These are phyloP conservation scores for Maniola hyperantus DNA, from an alignment of 2,888 invertebrate species.

Conservation along the genomic window DNA sequence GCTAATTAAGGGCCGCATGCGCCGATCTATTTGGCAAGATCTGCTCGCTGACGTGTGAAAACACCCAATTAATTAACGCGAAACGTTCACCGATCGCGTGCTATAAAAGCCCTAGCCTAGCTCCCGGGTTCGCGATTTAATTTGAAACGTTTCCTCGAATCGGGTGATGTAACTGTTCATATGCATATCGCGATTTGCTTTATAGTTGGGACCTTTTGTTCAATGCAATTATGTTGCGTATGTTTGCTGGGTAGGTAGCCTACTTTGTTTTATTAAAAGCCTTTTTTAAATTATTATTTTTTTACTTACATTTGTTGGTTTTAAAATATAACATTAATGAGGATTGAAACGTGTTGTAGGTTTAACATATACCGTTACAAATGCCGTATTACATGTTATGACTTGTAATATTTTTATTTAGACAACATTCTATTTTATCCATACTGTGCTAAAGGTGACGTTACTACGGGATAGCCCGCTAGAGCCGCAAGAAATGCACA, in stretches of 20 bases:
- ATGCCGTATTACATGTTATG: not conserved
- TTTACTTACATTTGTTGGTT: not conserved
- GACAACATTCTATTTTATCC: not conserved
- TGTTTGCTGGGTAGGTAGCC: not conserved
- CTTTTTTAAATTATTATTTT: constrained; percentile 12
- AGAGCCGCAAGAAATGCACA: no score
- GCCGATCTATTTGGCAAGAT: constrained; percentile 81
- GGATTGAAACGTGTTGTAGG: not conserved
- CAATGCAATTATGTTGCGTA: constrained; percentile 27
- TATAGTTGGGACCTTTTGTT: constrained; percentile 28
- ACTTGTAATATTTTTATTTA: not conserved
- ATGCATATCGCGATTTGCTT: constrained; percentile 38
- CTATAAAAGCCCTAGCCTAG: constrained; percentile 55
- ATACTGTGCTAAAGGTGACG: no score
- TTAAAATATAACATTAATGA: constrained; percentile 1
- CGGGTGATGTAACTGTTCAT: constrained; percentile 42
- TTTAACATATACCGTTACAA: not conserved
- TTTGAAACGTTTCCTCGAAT: constrained; percentile 53
- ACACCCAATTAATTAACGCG: constrained; percentile 82
- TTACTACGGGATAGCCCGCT: no score
- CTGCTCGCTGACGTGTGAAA: constrained; percentile 81
- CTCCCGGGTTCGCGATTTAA: constrained; percentile 58
- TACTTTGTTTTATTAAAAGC: constrained; percentile 19
- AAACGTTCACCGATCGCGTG: constrained; percentile 68
- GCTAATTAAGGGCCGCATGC: constrained; percentile 79